Evolutionary conservation across 1,140 invertebrate species (phyloP).

Genomic region (Hirudo medicinalis): DNA sequence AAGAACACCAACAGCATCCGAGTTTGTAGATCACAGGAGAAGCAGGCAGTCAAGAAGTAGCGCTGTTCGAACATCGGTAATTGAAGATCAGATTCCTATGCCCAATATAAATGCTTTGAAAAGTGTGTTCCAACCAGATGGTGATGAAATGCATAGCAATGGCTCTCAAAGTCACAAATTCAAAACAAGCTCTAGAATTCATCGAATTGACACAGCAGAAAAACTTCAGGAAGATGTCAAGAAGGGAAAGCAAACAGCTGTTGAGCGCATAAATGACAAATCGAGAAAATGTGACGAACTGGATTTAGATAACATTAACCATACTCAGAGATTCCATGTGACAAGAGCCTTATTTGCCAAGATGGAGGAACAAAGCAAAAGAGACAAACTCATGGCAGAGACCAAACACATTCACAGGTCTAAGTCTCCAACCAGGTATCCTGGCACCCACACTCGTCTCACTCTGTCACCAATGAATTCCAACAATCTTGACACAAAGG

Average conservation of each 20-base stretch:
- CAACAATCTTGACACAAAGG: neutral
- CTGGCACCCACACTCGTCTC: slow-evolving; percentile 1
- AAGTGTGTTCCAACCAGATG: slow-evolving; percentile 5
- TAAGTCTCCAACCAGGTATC: slow-evolving; percentile 18
- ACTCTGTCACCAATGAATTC: slow-evolving; percentile 2
- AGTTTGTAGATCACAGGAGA: neutral
- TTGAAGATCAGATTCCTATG: neutral
- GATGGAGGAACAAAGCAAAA: slow-evolving; percentile 20
- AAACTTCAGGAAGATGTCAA: neutral
- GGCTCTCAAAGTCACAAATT: neutral
- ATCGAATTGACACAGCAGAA: neutral
- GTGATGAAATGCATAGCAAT: neutral
- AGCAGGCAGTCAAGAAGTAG: neutral
- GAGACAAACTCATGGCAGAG: slow-evolving; percentile 8
- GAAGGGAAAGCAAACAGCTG: neutral
- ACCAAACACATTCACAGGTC: slow-evolving; percentile 13
- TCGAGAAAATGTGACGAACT: neutral
- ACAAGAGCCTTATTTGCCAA: slow-evolving; percentile 23
- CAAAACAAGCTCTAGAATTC: slow-evolving; percentile 1
- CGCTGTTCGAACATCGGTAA: neutral
- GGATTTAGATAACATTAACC: slow-evolving; percentile 18
- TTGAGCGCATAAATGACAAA: neutral
- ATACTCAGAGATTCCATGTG: slow-evolving; percentile 18
- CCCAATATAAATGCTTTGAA: slow-evolving; percentile 2
- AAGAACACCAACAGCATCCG: no score